A percentile compares a stretch with the other conserved stretches of the same genome.
These are phyloP conservation scores for Drosophila trapezifrons DNA, from an alignment of 1,140 invertebrate species.

Conservation along the genomic window DNA sequence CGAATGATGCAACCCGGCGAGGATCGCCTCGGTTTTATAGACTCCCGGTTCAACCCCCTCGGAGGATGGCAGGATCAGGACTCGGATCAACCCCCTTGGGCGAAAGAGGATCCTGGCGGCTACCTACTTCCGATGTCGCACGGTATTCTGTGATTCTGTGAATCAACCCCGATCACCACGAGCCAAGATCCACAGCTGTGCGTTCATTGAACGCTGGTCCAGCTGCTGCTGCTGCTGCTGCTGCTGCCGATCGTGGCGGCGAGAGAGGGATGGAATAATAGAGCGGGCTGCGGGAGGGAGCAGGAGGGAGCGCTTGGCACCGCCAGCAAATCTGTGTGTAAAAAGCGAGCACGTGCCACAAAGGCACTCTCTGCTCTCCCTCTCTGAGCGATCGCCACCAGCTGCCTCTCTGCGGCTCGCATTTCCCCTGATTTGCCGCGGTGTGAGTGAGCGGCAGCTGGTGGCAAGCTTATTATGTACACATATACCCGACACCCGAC, in stretches of 20 bases:
- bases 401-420: slow-evolving; percentile 63
- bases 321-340: slow-evolving; percentile 64
- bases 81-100: slow-evolving; percentile 51
- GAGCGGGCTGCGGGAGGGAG: background rate
- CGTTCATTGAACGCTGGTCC: slow-evolving; percentile 59
- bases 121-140: slow-evolving; percentile 76
- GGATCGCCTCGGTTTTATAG: slow-evolving; percentile 79
- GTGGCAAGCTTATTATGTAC: slow-evolving; percentile 59
- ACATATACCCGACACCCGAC: slow-evolving; percentile 32
- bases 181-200: slow-evolving; percentile 69
- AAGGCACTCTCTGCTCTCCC: slow-evolving; percentile 30
- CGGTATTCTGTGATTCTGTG: slow-evolving; percentile 60
- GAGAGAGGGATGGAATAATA: background rate
- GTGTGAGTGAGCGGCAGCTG: slow-evolving; percentile 62
- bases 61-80: slow-evolving; percentile 7
- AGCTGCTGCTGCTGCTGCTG: slow-evolving; percentile 58
- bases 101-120: slow-evolving; percentile 51
- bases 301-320: slow-evolving; percentile 17
- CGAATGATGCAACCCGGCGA: slow-evolving; percentile 81
- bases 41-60: slow-evolving; percentile 58
- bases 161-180: slow-evolving; percentile 71
- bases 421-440: slow-evolving; percentile 39
- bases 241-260: slow-evolving; percentile 26
- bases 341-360: slow-evolving; percentile 78
- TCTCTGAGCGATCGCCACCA: slow-evolving; percentile 64